These are phyloP conservation scores for Petrocephalus sullivani DNA, from an alignment of 2,797 vertebrate genomes.

Conservation along the genomic window DNA sequence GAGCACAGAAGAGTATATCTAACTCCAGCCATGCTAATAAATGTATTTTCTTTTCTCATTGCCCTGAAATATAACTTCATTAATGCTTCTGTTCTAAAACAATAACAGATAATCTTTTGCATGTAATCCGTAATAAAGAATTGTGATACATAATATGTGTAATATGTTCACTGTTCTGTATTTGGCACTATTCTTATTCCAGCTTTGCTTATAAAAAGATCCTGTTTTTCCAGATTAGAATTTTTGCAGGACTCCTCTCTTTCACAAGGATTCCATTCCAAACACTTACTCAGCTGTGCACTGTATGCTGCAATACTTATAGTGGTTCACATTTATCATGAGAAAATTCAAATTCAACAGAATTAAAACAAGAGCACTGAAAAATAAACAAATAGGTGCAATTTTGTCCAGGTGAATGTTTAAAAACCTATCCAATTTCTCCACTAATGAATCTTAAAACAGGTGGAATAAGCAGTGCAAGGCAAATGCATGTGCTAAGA, in stretches of 20 bases:
- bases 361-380: neutral
- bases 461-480: neutral
- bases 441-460: neutral
- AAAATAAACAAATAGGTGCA: neutral
- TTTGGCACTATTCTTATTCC: neutral
- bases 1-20: neutral
- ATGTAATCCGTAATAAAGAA: neutral
- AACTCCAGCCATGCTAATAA: neutral
- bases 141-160: neutral
- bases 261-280: neutral
- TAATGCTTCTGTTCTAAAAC: neutral
- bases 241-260: neutral
- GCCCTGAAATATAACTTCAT: neutral
- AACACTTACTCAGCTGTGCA: neutral
- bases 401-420: neutral
- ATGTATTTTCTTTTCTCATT: neutral
- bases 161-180: neutral
- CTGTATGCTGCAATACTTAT: neutral
- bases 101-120: neutral
- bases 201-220: neutral
- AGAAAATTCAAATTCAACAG: neutral
- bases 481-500: neutral
- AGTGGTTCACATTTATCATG: neutral
- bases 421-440: neutral
- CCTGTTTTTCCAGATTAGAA: neutral